Base-by-base conservation (phyloP, 2,888 invertebrate species). In the Cordilura impudica region DNA sequence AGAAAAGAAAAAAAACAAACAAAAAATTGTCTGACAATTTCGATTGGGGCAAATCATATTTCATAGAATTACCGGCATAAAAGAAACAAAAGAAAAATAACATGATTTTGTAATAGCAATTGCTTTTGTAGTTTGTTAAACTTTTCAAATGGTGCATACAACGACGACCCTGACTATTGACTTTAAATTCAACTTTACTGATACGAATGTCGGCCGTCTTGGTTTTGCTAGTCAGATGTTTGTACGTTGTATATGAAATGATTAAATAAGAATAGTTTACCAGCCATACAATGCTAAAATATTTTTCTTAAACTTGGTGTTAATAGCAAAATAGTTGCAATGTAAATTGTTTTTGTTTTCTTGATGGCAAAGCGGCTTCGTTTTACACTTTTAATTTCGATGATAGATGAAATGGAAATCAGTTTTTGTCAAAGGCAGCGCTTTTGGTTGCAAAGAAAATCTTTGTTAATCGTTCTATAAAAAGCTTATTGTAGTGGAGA, bases 31-130 rank as follows among this genome's bases (percentile, higher is more conserved):
- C 78, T 78, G 73, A 77, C 74, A 80, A 82, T 81, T 77, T 78
- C 81, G 78, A 81, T 81, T 81, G 78, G 69, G 77, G 61, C 81
- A 78, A 81, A 82, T 82, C 80, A 81, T 81, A 81, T 82, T 78
- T 82, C 77, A 82, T 74, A 74, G 82, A 81, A 82, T 81, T 80
- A 74, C 78, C 63, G 58, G 69, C 63, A 56, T n/a, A n/a, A 61
- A 63, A 26, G 60, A 69, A 65, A 56, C 39, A 54, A 54, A 39
- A 77, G 19, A 19, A 63, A 29, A 74, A 60, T 1, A 45, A 60
- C 65, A 65, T 60, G 21, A 70, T 79, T 75, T 71, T 43, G 61
- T 75, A 75, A 75, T 66, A 63, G 54, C 54, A 54, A 54, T 54
- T 35, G 47, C 47, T 31, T 47, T 53, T 39, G 51, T n/a, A 56